Percentiles rank a stretch among this genome's conserved stretches.
phyloP scores from a whole-genome alignment of 2,113 vertebrate genomes.

The Eulacestoma nigropectus region DNA sequence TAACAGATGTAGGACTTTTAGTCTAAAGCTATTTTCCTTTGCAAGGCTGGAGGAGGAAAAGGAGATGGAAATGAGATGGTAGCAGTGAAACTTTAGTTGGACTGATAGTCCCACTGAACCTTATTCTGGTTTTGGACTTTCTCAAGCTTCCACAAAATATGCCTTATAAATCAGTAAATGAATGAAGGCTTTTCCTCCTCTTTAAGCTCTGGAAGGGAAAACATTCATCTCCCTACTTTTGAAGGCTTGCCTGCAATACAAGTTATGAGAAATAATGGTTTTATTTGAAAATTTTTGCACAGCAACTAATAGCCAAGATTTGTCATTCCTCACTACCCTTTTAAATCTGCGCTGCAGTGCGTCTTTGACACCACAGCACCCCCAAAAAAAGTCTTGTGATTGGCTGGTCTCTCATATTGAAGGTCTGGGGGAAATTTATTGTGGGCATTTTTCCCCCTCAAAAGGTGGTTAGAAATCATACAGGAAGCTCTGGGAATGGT shows the following conservation, averaged over 20 bases:
- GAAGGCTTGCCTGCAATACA: neutral
- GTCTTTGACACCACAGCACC: neutral
- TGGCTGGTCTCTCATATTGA: neutral
- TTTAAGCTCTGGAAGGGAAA: neutral
- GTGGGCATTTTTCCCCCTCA: neutral
- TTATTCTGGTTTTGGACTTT: neutral
- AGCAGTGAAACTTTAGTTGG: neutral
- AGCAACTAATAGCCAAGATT: neutral
- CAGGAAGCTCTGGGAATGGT: neutral
- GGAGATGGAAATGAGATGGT: neutral
- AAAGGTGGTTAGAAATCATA: neutral
- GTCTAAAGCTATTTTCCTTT: neutral
- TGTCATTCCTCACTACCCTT: neutral
- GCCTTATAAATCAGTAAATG: neutral
- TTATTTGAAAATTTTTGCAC: neutral
- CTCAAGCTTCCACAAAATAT: neutral
- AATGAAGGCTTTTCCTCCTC: neutral
- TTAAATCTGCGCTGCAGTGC: neutral
- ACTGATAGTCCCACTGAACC: neutral
- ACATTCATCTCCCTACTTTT: neutral
- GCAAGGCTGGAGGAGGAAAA: neutral
- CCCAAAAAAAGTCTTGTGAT: rapidly evolving
- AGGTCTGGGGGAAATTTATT: neutral
- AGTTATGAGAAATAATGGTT: neutral
- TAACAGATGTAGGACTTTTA: neutral